Evolutionary conservation across 2,797 vertebrate genomes (phyloP).

Genomic region (Protosalanx chinensis): DNA sequence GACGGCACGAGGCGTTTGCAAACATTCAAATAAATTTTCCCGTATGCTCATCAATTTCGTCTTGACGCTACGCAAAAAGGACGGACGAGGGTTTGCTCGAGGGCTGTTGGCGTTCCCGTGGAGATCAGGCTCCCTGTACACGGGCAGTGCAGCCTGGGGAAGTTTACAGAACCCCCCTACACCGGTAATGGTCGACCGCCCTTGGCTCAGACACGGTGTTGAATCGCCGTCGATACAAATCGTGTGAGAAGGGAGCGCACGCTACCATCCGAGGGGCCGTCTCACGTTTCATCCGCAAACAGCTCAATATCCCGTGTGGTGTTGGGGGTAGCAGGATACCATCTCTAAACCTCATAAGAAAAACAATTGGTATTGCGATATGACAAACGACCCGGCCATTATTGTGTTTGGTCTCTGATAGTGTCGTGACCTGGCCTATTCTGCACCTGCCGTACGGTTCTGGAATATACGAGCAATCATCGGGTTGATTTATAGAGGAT

Average conservation of each 20-base stretch:
- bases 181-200: conserved; percentile 39
- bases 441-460: background rate
- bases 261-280: background rate
- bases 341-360: background rate
- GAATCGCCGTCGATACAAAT: conserved; percentile 62
- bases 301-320: background rate
- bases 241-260: conserved; percentile 20
- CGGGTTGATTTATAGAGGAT: background rate
- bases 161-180: conserved; percentile 31
- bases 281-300: background rate
- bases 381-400: background rate
- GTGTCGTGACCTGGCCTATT: background rate
- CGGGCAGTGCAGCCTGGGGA: conserved; percentile 31
- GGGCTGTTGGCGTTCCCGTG: background rate
- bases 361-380: background rate
- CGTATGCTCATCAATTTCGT: too few species aligned
- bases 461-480: background rate
- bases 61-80: background rate
- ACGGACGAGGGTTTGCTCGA: background rate
- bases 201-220: conserved; percentile 40
- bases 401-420: background rate
- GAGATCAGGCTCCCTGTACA: background rate
- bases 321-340: background rate
- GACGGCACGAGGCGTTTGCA: background rate
- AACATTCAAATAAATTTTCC: background rate